Conservation (phyloP, 2,113 vertebrate genomes). For the Diadophis punctatus region DNA sequence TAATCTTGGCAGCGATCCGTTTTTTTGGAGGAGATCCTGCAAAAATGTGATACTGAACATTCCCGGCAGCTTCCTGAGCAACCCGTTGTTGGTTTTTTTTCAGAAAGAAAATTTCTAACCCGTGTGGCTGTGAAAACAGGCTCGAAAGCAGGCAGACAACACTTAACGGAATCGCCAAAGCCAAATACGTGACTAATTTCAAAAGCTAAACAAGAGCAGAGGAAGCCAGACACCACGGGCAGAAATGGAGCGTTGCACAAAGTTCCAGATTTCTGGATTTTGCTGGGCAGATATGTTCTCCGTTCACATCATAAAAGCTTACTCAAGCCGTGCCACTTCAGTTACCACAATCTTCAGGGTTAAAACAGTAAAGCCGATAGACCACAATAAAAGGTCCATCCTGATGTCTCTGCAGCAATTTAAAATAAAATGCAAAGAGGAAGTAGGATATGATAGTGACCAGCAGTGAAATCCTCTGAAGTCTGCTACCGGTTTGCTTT, state of each 20-base stretch:
- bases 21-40: not conserved
- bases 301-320: not conserved
- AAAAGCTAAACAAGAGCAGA: not conserved
- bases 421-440: not conserved
- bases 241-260: not conserved
- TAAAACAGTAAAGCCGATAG: not conserved
- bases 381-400: not conserved
- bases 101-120: not conserved
- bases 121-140: not conserved
- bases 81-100: too few relatives aligned
- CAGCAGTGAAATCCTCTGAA: too few relatives aligned
- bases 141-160: not conserved
- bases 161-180: not conserved
- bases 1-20: not conserved
- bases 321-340: not conserved
- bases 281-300: not conserved
- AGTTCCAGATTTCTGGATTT: not conserved
- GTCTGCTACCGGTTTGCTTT: too few relatives aligned
- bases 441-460: too few relatives aligned
- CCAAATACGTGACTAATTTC: not conserved
- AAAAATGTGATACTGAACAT: not conserved
- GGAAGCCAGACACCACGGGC: not conserved
- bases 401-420: not conserved
- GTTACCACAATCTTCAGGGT: not conserved
- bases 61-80: not conserved